phyloP scores from a whole-genome alignment of 2,888 invertebrate species.

The Gerosis bhagava region DNA sequence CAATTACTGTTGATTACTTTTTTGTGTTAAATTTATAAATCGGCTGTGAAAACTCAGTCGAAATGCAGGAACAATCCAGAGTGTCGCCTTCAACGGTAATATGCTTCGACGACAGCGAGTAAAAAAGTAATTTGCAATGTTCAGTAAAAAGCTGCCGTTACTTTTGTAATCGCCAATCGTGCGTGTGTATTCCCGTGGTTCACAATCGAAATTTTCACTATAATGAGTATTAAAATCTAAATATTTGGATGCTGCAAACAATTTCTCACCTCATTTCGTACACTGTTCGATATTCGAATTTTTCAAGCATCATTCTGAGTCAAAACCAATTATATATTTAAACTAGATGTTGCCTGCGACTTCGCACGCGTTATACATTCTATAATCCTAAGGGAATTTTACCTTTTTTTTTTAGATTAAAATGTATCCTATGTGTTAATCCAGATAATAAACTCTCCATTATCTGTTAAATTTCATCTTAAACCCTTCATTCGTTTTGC shows the following conservation, averaged over 20 bases:
- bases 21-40: slow-evolving; percentile 16
- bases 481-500: too few species aligned
- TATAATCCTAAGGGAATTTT: slow-evolving; percentile 13
- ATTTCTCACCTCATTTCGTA: slow-evolving; percentile 18
- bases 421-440: too few species aligned
- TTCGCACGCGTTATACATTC: too few species aligned
- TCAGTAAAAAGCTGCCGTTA: slow-evolving; percentile 39
- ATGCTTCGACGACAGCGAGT: slow-evolving; percentile 15
- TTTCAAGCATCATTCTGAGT: slow-evolving; percentile 19
- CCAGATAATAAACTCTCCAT: too few species aligned
- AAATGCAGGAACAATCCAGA: slow-evolving; percentile 18
- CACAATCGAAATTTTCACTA: slow-evolving; percentile 31
- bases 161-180: slow-evolving; percentile 42
- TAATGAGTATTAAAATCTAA: slow-evolving; percentile 23
- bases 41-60: slow-evolving; percentile 19
- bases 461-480: too few species aligned
- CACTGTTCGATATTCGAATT: slow-evolving; percentile 9
- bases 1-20: slow-evolving; percentile 23
- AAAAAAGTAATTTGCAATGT: slow-evolving; percentile 42
- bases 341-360: too few species aligned
- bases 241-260: slow-evolving; percentile 14
- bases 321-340: too few species aligned
- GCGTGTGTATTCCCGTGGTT: slow-evolving; percentile 37
- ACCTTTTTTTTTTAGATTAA: too few species aligned
- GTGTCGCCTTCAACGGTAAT: slow-evolving; percentile 16